Base-by-base conservation (phyloP, 1,140 invertebrate genomes). In the Papilio machaon region DNA sequence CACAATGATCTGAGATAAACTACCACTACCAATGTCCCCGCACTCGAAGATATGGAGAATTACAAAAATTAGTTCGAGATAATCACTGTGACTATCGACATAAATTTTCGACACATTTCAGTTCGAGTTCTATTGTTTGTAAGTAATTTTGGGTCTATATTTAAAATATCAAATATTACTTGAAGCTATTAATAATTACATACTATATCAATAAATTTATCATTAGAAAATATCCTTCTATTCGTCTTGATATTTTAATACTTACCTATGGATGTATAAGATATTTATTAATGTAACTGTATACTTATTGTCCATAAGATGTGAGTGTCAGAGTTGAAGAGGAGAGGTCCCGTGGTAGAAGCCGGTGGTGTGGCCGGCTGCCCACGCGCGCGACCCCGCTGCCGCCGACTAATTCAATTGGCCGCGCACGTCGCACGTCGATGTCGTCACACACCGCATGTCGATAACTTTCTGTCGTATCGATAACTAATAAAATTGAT, bases 371-470 rank as follows among this genome's bases (percentile, higher is more conserved):
- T 17, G 13, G 8, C 38, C 38, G 47, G 9, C 54, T 58, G 86
- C 89, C 89, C 83, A 90, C 89, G 87, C 87, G 76, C 82, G 85
- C 17, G 54, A 58, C 54, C 54, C 54, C n/a, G 54, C 54, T 86
- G 86, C 88, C 81, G 81, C 73, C 83, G 79, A 79, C 81, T 89
- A 89, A 90, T 88, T 89, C 85, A 89, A 90, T 90, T 90, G 54
- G 85, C 83, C 82, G 58, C 79, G 70, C 67, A 83, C 77, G 82
- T 85, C 81, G 84, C 82, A 85, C 54, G 38, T 43, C 38, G 38
- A n/a, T 30, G 23, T 30, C 17, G 2, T 0, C 17, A 9, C 54
- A 58, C 54, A 58, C 1, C n/a, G 6, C 54, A 58, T 58, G 17
- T 58, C 54, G 54, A 58, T 58, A 58, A 58, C 54, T 19, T 58